A percentile compares a stretch with the other conserved stretches of the same genome.
Evolutionary conservation across 2,888 invertebrate genomes (phyloP).

Genomic region (Chrysina gloriosa): DNA sequence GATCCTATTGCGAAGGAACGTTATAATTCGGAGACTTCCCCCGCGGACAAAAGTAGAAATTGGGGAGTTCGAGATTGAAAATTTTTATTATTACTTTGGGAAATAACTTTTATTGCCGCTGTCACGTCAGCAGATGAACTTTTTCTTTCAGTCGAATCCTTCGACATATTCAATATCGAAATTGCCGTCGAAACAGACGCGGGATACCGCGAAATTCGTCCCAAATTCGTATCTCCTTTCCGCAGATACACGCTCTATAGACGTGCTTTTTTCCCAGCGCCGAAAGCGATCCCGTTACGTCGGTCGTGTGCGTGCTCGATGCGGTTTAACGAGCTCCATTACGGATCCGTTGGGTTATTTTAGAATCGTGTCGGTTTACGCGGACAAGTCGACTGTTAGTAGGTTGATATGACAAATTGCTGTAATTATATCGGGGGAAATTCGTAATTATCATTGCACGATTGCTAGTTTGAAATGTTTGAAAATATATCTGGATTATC

Average conservation of each 20-base stretch:
- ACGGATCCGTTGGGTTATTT: too few species aligned
- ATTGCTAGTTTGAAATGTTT: too few species aligned
- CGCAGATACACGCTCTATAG: not conserved
- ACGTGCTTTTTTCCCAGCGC: not conserved
- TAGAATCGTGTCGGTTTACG: too few species aligned
- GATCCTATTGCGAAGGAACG: not conserved
- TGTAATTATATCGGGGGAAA: too few species aligned
- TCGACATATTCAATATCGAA: not conserved
- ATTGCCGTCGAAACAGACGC: not conserved
- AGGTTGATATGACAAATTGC: too few species aligned
- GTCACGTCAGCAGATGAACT: not conserved
- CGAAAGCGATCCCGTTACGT: too few species aligned
- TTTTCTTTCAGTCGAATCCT: constrained; percentile 4
- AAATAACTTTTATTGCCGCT: constrained; percentile 5
- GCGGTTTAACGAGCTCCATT: too few species aligned
- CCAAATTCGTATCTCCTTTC: not conserved
- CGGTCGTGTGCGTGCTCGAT: too few species aligned
- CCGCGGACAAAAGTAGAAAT: not conserved
- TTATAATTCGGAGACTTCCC: not conserved
- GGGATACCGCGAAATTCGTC: not conserved
- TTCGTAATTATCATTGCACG: too few species aligned
- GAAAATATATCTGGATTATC: too few species aligned
- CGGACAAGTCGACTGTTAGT: too few species aligned
- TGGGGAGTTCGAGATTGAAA: not conserved
- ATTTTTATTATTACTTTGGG: constrained; percentile 9